Evolutionary conservation across 2,888 invertebrate species (phyloP).

Genomic region (Lepidochrysops patricia): DNA sequence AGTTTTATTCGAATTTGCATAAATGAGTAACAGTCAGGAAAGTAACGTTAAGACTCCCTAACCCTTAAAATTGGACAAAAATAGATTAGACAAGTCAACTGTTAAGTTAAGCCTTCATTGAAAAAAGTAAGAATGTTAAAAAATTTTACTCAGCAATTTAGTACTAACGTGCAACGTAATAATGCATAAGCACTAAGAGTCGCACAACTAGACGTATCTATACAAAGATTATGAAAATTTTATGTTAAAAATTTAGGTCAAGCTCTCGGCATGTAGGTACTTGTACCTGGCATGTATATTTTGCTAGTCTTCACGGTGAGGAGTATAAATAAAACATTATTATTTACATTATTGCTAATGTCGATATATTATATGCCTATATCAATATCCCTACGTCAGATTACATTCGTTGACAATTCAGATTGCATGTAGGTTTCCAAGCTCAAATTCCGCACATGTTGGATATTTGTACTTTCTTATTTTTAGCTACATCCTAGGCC

Average conservation of each 20-base stretch:
- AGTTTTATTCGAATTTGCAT: no score
- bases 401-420: constrained; percentile 75
- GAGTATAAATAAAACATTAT: constrained; percentile 32
- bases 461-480: constrained; percentile 74
- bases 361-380: constrained; percentile 74
- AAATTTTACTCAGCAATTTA: neutral
- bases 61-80: no score
- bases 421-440: constrained; percentile 65
- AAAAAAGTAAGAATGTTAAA: no score
- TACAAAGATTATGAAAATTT: neutral
- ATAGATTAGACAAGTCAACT: no score
- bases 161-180: neutral
- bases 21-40: no score
- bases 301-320: neutral
- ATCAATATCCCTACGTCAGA: constrained; percentile 73
- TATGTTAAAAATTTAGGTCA: neutral
- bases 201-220: neutral
- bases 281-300: neutral
- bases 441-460: constrained; percentile 66
- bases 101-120: no score
- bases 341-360: constrained; percentile 72
- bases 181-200: neutral
- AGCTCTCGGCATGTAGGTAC: neutral
- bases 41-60: no score
- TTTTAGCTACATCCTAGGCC: constrained; percentile 74